Base-by-base conservation (phyloP, 1,140 invertebrate species). In the Drosophila ironensis region DNA sequence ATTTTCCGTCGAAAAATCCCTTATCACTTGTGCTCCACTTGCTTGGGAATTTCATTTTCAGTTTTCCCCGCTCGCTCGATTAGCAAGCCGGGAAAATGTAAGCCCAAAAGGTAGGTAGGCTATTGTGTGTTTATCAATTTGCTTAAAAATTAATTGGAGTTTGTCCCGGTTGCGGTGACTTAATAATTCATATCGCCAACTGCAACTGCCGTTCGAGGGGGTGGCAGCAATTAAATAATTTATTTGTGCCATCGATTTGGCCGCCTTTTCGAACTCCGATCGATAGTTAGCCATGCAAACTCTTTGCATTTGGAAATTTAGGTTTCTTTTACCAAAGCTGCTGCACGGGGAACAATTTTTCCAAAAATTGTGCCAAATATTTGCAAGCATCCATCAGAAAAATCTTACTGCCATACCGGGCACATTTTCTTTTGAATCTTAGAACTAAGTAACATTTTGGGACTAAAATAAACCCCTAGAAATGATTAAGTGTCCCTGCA, bases 181-280 rank as follows among this genome's bases (percentile, higher is more conserved):
- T 63, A 63, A 63, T 60, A 60, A 47, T 61, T 40, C 54, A 63
- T 17, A 54, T 54, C 51, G 22, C 51, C 22, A n/a, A n/a, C n/a
- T n/a, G n/a, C n/a, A n/a, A n/a, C n/a, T n/a, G n/a, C n/a, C 20
- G 20, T 22, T 37, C 37, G 38, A 17, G 38, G 30, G 40, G n/a
- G n/a, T n/a, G n/a, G 47, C 20, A 46, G 33, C 61, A 76, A 81
- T 64, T 76, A 53, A 82, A 81, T 72, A 69, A 59, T 72, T 72
- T 54, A 81, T 81, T 72, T 82, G 78, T 77, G 72, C 48, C 77
- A 82, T 68, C 77, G 72, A 84, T 72, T 81, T 54, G 76, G 77
- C 59, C 77, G 76, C 59, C 52, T 72, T 81, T 59, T 37, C 33
- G 24, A 44, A 63, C 71, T 28, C 11, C 50, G 28, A 72, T 76